Evolutionary conservation across 2,888 invertebrate species (phyloP).

Genomic region (Ecliptopera silaceata): DNA sequence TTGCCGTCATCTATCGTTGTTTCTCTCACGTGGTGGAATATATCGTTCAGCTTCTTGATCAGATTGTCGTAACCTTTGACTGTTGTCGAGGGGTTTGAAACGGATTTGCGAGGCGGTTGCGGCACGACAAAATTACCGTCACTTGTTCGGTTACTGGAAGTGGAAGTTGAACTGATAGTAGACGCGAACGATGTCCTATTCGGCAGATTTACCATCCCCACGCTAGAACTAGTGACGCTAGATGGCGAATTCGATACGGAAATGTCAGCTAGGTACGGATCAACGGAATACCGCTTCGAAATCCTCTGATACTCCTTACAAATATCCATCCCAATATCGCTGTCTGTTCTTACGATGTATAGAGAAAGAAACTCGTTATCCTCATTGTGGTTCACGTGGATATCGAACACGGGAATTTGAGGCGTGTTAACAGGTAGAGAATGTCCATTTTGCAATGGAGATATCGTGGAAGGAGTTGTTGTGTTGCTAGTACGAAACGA

Average conservation of each 20-base stretch:
- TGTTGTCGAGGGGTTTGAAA: constrained; percentile 63
- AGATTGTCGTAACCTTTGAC: constrained; percentile 74
- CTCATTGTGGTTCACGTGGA: constrained; percentile 72
- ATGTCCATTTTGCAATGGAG: constrained; percentile 76
- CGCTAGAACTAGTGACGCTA: constrained; percentile 67
- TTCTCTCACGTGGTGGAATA: constrained; percentile 70
- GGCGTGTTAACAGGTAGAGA: constrained; percentile 67
- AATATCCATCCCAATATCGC: constrained; percentile 75
- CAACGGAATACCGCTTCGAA: constrained; percentile 74
- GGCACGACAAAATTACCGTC: constrained; percentile 79
- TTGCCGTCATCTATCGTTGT: constrained; percentile 57
- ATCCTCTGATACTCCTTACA: constrained; percentile 76
- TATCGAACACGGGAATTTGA: constrained; percentile 71
- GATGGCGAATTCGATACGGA: constrained; percentile 74
- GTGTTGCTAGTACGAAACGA: constrained; percentile 68
- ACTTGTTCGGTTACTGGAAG: constrained; percentile 71
- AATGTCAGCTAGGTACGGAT: constrained; percentile 73
- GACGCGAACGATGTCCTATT: constrained; percentile 75
- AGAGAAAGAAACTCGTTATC: constrained; percentile 75
- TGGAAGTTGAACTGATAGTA: constrained; percentile 69
- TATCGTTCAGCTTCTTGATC: constrained; percentile 72
- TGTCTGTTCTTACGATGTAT: constrained; percentile 73
- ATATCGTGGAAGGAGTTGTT: constrained; percentile 77
- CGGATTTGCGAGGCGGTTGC: constrained; percentile 73
- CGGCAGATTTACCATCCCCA: constrained; percentile 69